These are phyloP conservation scores for Cololabis saira DNA, from an alignment of 2,113 vertebrate genomes.

Conservation along the genomic window DNA sequence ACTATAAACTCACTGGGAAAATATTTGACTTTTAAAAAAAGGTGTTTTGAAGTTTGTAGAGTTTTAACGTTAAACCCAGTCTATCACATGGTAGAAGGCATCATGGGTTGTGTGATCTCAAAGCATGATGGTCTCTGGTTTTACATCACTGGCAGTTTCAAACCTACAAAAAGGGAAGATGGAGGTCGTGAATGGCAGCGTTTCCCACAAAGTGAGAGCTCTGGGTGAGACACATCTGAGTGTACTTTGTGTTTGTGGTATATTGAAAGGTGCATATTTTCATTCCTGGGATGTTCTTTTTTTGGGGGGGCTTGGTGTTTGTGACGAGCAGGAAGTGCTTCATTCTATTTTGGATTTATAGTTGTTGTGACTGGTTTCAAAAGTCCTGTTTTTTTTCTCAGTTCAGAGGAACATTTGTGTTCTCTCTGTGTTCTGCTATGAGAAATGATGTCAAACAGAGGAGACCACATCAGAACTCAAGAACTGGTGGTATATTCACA, in stretches of 20 bases:
- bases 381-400: neutral
- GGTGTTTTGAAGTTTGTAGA: too few species aligned
- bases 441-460: neutral
- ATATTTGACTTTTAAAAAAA: neutral
- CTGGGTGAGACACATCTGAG: slow-evolving; percentile 24
- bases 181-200: slow-evolving; percentile 10
- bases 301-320: slow-evolving; percentile 10
- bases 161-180: neutral
- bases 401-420: neutral
- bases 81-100: neutral
- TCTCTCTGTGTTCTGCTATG: neutral
- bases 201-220: neutral
- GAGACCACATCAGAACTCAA: neutral
- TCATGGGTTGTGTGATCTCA: neutral
- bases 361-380: slow-evolving; percentile 10
- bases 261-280: slow-evolving; percentile 36
- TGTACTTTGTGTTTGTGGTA: slow-evolving; percentile 34
- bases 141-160: neutral
- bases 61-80: too few species aligned
- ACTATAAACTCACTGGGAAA: neutral
- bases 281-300: slow-evolving; percentile 38
- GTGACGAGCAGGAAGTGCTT: slow-evolving; percentile 46
- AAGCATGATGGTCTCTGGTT: neutral
- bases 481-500: too few species aligned
- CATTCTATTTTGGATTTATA: slow-evolving; percentile 39